A percentile compares a stretch with the other conserved stretches of the same genome.
These are phyloP conservation scores for Tenthredo amoena DNA, from an alignment of 2,888 invertebrate species.

Conservation along the genomic window DNA sequence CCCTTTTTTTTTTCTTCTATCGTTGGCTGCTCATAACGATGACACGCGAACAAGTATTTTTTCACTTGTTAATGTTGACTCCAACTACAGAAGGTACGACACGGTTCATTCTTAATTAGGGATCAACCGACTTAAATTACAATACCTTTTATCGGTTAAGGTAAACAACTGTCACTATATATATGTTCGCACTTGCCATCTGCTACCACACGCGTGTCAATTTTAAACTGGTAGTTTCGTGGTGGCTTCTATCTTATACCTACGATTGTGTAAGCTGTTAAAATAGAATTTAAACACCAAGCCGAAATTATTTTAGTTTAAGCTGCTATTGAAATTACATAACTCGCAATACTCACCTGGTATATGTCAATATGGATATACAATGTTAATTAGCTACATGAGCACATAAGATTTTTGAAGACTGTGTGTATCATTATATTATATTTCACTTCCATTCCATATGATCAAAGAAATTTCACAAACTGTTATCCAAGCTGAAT, in stretches of 20 bases:
- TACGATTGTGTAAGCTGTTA: conserved; percentile 48
- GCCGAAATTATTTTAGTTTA: conserved; percentile 39
- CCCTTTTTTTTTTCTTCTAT: background rate
- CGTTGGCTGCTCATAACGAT: background rate
- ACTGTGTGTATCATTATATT: background rate
- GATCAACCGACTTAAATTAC: conserved; percentile 24
- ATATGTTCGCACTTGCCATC: conserved; percentile 37
- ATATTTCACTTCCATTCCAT: background rate
- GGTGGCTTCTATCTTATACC: conserved; percentile 35
- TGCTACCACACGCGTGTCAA: conserved; percentile 17
- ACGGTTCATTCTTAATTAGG: conserved; percentile 14
- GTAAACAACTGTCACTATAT: conserved; percentile 40
- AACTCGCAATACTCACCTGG: conserved; percentile 29
- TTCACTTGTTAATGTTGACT: background rate
- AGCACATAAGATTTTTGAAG: background rate
- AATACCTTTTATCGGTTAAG: conserved; percentile 36
- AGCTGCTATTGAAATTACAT: conserved; percentile 35
- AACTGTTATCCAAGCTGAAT: conserved; percentile 24
- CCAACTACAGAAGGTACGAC: background rate
- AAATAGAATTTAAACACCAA: conserved; percentile 47
- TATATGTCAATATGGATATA: conserved; percentile 20
- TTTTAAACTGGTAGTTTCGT: conserved; percentile 14
- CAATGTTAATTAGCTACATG: background rate
- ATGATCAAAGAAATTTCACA: background rate
- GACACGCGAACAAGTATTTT: background rate